Percentiles rank a stretch among this genome's conserved stretches.
These are phyloP conservation scores for Lucinisca nassula DNA, from an alignment of 2,888 invertebrate genomes.

Conservation along the genomic window DNA sequence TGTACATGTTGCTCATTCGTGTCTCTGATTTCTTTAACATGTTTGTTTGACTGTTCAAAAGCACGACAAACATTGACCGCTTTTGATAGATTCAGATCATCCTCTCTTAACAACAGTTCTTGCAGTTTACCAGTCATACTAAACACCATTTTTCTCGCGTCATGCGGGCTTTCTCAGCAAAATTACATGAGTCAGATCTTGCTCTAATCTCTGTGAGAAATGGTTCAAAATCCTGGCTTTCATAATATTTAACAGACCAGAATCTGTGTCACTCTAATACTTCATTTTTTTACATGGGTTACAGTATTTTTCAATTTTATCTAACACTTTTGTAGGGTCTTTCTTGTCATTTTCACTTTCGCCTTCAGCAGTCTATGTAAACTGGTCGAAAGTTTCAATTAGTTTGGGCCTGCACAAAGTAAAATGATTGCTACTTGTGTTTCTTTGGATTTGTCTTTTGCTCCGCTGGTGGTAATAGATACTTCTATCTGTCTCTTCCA, in stretches of 20 bases:
- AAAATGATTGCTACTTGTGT: slow-evolving; percentile 20
- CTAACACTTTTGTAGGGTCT: slow-evolving; percentile 34
- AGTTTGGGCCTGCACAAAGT: slow-evolving; percentile 35
- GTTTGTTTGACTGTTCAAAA: slow-evolving; percentile 62
- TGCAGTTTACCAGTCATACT: slow-evolving; percentile 51
- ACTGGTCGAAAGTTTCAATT: slow-evolving; percentile 50
- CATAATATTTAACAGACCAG: slow-evolving; percentile 38
- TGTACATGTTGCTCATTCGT: not conserved
- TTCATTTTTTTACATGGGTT: slow-evolving; percentile 58
- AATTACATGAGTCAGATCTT: slow-evolving; percentile 54
- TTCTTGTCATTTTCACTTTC: slow-evolving; percentile 31
- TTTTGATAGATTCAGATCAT: slow-evolving; percentile 44
- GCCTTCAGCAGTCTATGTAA: slow-evolving; percentile 25
- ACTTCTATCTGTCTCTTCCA: slow-evolving; percentile 53
- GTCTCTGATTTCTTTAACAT: slow-evolving; percentile 54
- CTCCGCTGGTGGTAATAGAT: slow-evolving; percentile 24
- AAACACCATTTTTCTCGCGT: slow-evolving; percentile 69
- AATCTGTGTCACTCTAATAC: slow-evolving; percentile 62
- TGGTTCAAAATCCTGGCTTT: slow-evolving; percentile 44
- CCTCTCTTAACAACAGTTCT: slow-evolving; percentile 57
- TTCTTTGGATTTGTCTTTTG: slow-evolving; percentile 11
- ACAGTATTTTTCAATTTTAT: slow-evolving; percentile 59
- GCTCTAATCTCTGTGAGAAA: slow-evolving; percentile 58
- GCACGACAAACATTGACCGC: slow-evolving; percentile 47
- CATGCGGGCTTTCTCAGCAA: slow-evolving; percentile 61